A percentile compares a stretch with the other conserved stretches of the same genome.
Conservation (phyloP, 1,140 invertebrate genomes). For the Hylyphantes graminicola region DNA sequence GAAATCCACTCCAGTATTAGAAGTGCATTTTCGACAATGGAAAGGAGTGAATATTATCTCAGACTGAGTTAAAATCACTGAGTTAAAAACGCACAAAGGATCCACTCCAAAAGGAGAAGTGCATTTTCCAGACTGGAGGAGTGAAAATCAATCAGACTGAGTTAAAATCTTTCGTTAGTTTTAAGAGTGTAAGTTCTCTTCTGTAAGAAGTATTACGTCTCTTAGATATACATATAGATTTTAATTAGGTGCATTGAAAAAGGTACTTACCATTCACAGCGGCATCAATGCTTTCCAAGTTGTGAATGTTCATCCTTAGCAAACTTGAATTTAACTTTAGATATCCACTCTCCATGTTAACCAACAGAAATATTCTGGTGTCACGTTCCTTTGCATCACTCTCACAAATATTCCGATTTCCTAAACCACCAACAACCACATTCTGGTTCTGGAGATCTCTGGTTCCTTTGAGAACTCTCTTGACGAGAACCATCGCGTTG, state of each 20-base stretch:
- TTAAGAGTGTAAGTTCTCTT: neutral
- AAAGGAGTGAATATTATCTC: too few relatives aligned
- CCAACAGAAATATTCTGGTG: slow-evolving; percentile 61
- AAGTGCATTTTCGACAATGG: too few relatives aligned
- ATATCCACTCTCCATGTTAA: slow-evolving; percentile 36
- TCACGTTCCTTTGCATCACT: slow-evolving; percentile 54
- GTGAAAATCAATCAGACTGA: too few relatives aligned
- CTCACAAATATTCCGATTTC: slow-evolving; percentile 50
- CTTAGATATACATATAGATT: neutral
- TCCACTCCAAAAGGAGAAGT: too few relatives aligned
- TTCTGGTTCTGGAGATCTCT: slow-evolving; percentile 49
- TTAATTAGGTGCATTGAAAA: neutral
- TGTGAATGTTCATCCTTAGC: slow-evolving; percentile 54
- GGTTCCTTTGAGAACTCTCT: slow-evolving; percentile 58
- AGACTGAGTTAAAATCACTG: too few relatives aligned
- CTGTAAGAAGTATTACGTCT: neutral
- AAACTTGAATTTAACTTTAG: slow-evolving; percentile 60
- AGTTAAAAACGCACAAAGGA: too few relatives aligned
- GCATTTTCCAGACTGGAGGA: too few relatives aligned
- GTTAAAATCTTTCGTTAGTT: neutral
- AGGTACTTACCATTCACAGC: slow-evolving; percentile 51
- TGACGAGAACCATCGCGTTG: slow-evolving; percentile 62
- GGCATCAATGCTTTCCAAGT: slow-evolving; percentile 57
- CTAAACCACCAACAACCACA: slow-evolving; percentile 61
- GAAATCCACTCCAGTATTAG: too few relatives aligned